Evolutionary conservation across 2,113 vertebrate genomes (phyloP).

Genomic region (Sorex araneus): DNA sequence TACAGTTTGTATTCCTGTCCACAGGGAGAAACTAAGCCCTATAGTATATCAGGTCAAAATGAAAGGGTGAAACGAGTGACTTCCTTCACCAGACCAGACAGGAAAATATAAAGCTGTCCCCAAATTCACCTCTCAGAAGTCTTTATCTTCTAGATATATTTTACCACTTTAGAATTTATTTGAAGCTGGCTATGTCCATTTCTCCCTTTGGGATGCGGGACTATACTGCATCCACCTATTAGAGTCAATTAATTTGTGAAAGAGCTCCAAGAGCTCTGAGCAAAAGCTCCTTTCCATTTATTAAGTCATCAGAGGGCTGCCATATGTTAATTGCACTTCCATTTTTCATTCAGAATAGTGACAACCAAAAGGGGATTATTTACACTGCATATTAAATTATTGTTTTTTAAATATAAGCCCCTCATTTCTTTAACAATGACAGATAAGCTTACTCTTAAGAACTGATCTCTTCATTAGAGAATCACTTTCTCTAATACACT

Average conservation of each 20-base stretch:
- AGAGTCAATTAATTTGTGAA: conserved; percentile 76
- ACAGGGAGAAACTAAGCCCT: conserved; percentile 59
- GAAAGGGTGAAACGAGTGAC: conserved; percentile 27
- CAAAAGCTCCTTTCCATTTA: conserved; percentile 64
- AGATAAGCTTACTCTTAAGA: conserved; percentile 12
- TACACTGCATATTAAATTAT: conserved; percentile 18
- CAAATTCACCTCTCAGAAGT: conserved; percentile 59
- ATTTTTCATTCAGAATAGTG: conserved; percentile 35
- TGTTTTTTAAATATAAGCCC: not conserved
- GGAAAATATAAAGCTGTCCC: conserved; percentile 51
- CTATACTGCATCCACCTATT: not conserved
- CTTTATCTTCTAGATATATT: conserved; percentile 47
- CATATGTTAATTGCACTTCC: conserved; percentile 53
- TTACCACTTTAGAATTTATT: conserved; percentile 71
- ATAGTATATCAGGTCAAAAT: conserved; percentile 55
- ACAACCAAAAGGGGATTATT: conserved; percentile 53
- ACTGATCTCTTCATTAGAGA: conserved; percentile 1
- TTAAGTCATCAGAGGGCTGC: conserved; percentile 64
- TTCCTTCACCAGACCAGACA: conserved; percentile 2
- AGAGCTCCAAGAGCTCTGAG: conserved; percentile 33
- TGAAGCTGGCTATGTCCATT: conserved; percentile 14
- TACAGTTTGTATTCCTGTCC: conserved; percentile 26
- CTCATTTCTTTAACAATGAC: conserved; percentile 46
- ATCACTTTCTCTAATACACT: conserved; percentile 31
- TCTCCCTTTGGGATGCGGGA: conserved; percentile 40